These are phyloP conservation scores for Petrocephalus sullivani DNA, from an alignment of 2,797 vertebrate species.

Conservation along the genomic window DNA sequence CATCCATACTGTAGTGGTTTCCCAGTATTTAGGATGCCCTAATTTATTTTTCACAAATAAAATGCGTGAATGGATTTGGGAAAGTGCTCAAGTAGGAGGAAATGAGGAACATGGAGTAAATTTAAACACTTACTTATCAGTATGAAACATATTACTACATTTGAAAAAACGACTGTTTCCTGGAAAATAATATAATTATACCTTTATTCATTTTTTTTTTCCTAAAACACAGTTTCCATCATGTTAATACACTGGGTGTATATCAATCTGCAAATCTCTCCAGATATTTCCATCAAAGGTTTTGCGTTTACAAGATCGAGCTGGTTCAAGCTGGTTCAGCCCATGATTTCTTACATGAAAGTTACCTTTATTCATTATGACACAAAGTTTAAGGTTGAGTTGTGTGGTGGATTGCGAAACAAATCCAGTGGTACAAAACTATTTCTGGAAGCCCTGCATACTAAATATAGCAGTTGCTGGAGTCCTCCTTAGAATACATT, in stretches of 20 bases:
- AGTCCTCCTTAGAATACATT: conserved; percentile 11
- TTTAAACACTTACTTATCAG: conserved; percentile 17
- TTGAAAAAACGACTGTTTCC: conserved; percentile 19
- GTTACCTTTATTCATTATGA: conserved; percentile 20
- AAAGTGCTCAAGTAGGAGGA: conserved; percentile 5
- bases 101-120: conserved; percentile 7
- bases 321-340: conserved; percentile 9
- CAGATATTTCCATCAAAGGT: background rate
- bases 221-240: conserved; percentile 5
- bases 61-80: background rate
- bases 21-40: conserved; percentile 22
- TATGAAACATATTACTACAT: background rate
- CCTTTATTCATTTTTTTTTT: background rate
- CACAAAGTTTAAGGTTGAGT: conserved; percentile 14
- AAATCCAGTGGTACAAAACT: conserved; percentile 16
- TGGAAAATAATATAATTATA: conserved; percentile 2
- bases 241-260: background rate
- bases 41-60: conserved; percentile 18
- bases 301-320: background rate
- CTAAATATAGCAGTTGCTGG: conserved; percentile 33
- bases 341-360: conserved; percentile 21
- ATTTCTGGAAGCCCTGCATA: conserved; percentile 24
- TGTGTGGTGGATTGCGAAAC: conserved; percentile 24
- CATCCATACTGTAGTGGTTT: conserved; percentile 24
- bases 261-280: conserved; percentile 16